Conservation (phyloP, 2,797 vertebrate genomes). For the Gymnodraco acuticeps region DNA sequence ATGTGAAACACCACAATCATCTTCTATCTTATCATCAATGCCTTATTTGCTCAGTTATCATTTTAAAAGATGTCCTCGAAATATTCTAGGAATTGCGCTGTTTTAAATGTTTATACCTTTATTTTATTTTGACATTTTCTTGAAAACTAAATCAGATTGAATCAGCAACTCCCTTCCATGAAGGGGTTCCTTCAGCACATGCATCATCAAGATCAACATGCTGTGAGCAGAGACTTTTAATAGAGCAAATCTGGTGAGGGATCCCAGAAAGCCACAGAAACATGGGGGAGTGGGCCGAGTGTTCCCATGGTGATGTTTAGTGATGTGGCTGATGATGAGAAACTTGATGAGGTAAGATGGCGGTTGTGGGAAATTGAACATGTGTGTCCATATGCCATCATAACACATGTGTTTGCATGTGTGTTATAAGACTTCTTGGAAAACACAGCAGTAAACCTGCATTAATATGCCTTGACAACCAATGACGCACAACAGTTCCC, state of each 20-base stretch:
- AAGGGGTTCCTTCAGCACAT: conserved; percentile 19
- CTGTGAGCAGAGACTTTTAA: conserved; percentile 54
- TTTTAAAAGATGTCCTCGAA: not conserved
- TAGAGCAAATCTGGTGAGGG: conserved; percentile 42
- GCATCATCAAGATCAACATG: conserved; percentile 36
- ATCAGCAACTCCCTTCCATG: conserved; percentile 1
- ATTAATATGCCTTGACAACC: conserved; percentile 21
- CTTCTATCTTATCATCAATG: not conserved
- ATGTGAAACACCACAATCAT: too few relatives aligned
- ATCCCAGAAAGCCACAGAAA: conserved; percentile 64
- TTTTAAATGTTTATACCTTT: not conserved
- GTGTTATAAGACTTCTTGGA: conserved; percentile 16
- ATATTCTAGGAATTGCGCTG: not conserved
- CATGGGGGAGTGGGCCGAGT: conserved; percentile 12
- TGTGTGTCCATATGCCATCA: conserved; percentile 28
- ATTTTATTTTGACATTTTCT: conserved; percentile 5
- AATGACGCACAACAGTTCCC: conserved; percentile 43
- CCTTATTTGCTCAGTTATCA: not conserved
- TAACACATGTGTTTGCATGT: conserved; percentile 9
- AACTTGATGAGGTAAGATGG: conserved; percentile 52
- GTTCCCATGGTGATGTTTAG: conserved; percentile 59
- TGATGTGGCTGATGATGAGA: conserved; percentile 61
- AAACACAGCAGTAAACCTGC: conserved; percentile 19
- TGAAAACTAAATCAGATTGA: not conserved
- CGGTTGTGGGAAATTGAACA: conserved; percentile 37